Conservation (phyloP, 2,888 invertebrate genomes). For the Drosophila cracens region DNA sequence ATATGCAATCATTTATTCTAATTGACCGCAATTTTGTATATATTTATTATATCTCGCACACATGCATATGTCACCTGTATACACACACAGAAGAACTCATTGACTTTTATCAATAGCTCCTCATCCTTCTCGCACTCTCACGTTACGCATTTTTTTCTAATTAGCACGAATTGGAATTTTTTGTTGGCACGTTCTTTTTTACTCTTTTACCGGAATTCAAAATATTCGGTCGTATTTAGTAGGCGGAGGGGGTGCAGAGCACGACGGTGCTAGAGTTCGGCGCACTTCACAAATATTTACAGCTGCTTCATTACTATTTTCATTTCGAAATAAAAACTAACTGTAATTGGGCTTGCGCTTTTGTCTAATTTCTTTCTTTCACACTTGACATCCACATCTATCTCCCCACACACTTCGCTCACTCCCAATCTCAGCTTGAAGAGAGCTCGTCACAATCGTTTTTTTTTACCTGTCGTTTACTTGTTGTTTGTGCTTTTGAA, state of each 20-base stretch:
- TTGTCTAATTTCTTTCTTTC: constrained; percentile 51
- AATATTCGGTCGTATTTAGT: constrained; percentile 9
- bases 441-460: constrained; percentile 34
- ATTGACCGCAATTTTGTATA: constrained; percentile 63
- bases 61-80: constrained; percentile 25
- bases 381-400: constrained; percentile 60
- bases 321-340: constrained; percentile 64
- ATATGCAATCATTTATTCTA: constrained; percentile 47
- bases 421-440: constrained; percentile 46
- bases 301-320: constrained; percentile 29
- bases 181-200: constrained; percentile 57
- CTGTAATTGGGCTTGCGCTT: constrained; percentile 61
- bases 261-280: not conserved
- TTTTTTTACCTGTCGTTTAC: constrained; percentile 66
- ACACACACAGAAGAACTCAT: constrained; percentile 20
- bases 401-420: constrained; percentile 36
- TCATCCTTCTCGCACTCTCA: constrained; percentile 36
- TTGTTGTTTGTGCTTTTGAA: constrained; percentile 58
- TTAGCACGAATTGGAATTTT: constrained; percentile 67
- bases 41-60: constrained; percentile 14
- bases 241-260: not conserved
- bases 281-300: constrained; percentile 37
- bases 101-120: constrained; percentile 39
- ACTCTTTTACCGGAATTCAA: constrained; percentile 41
- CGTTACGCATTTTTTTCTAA: constrained; percentile 67